Evolutionary conservation across 2,797 vertebrate genomes (phyloP).

Genomic region (Rhinoraja longicauda): DNA sequence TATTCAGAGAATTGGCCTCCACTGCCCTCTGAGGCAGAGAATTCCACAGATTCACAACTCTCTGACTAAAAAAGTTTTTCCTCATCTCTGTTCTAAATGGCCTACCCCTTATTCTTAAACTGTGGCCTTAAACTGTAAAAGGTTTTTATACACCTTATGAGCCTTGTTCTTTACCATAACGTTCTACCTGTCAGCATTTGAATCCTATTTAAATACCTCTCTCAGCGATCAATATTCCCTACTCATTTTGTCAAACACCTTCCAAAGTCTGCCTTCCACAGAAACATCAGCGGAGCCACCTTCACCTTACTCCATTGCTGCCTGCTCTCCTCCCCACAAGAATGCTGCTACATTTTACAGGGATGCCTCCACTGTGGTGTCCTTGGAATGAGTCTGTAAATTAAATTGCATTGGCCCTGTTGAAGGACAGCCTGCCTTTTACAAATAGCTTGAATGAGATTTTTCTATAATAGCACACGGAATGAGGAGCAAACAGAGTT

Average conservation of each 20-base stretch:
- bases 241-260: neutral
- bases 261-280: neutral
- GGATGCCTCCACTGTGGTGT: neutral
- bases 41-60: no score
- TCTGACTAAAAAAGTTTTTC: no score
- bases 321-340: neutral
- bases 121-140: no score
- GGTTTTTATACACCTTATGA: neutral
- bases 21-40: no score
- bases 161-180: neutral
- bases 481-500: slow-evolving; percentile 6
- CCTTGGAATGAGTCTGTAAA: neutral
- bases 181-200: neutral
- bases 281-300: neutral
- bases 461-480: neutral
- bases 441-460: slow-evolving; percentile 15
- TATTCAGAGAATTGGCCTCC: no score
- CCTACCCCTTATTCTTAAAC: no score
- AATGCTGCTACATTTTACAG: neutral
- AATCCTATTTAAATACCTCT: neutral
- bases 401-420: neutral
- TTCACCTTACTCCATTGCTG: neutral
- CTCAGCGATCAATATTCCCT: neutral
- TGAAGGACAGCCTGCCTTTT: slow-evolving; percentile 5
- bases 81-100: no score